phyloP scores from a whole-genome alignment of 2,797 vertebrate species.

The Sphaeramia orbicularis region DNA sequence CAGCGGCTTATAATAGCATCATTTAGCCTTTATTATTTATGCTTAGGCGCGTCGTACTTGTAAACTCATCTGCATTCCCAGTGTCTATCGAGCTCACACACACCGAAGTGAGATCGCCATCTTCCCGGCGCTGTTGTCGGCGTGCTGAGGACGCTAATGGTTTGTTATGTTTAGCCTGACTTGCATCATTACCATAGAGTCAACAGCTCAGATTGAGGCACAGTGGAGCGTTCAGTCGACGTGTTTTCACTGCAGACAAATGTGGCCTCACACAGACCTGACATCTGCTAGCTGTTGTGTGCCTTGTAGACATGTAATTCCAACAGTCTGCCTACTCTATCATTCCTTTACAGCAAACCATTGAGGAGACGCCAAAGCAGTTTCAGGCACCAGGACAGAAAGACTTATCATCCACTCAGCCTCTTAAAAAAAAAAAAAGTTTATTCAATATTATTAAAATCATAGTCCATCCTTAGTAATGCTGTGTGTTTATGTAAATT shows the following conservation, averaged over 20 bases:
- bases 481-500: too few species aligned
- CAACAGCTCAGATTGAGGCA: constrained; percentile 81
- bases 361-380: not conserved
- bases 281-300: constrained; percentile 78
- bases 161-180: constrained; percentile 84
- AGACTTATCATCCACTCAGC: constrained; percentile 9
- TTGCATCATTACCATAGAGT: constrained; percentile 83
- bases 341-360: constrained; percentile 44
- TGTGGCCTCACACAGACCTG: constrained; percentile 76
- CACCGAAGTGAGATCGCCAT: constrained; percentile 60
- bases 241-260: constrained; percentile 75
- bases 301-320: constrained; percentile 75
- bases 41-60: constrained; percentile 19
- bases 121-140: constrained; percentile 54
- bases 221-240: constrained; percentile 71
- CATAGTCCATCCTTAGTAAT: too few species aligned
- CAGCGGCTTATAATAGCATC: constrained; percentile 22
- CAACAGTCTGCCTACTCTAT: constrained; percentile 56
- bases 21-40: constrained; percentile 50
- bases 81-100: constrained; percentile 44
- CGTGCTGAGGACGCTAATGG: constrained; percentile 77
- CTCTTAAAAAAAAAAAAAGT: not conserved
- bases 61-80: constrained; percentile 68
- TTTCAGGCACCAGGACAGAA: constrained; percentile 11
- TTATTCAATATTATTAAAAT: not conserved